phyloP scores from a whole-genome alignment of 2,797 vertebrate genomes.

The Iguana delicatissima region DNA sequence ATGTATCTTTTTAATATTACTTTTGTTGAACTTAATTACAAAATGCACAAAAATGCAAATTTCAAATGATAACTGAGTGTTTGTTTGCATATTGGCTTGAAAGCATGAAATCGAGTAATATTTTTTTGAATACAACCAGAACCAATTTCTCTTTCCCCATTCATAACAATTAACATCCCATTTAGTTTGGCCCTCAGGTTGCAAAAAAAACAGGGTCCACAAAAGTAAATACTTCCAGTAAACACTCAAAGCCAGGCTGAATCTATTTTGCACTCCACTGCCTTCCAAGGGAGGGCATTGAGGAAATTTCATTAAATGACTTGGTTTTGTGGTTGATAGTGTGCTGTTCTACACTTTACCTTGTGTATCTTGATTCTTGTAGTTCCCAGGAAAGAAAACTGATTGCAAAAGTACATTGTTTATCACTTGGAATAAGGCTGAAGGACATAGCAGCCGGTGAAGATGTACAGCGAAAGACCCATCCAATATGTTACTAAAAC shows the following conservation, averaged over 20 bases:
- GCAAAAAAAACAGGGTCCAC: constrained; percentile 13
- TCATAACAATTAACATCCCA: neutral
- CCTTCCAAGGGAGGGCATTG: constrained; percentile 32
- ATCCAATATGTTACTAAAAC: neutral
- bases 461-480: neutral
- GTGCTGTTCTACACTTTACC: constrained; percentile 26
- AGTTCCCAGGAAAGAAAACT: constrained; percentile 23
- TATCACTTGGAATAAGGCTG: constrained; percentile 33
- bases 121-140: neutral
- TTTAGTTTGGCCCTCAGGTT: neutral
- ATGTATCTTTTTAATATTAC: neutral
- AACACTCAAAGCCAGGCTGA: constrained; percentile 54
- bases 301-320: constrained; percentile 38
- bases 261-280: constrained; percentile 54
- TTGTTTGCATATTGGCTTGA: neutral
- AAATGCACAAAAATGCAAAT: neutral
- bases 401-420: constrained; percentile 21
- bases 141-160: neutral
- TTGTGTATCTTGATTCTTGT: constrained; percentile 39
- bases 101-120: neutral
- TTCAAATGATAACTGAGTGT: neutral
- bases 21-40: neutral
- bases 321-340: constrained; percentile 45
- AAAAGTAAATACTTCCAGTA: constrained; percentile 36
- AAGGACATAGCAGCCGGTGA: neutral